Evolutionary conservation across 2,888 invertebrate species (phyloP), one percentile per base, ranked within the genome.

Genomic region (Leptarthrus brevirostris): DNA sequence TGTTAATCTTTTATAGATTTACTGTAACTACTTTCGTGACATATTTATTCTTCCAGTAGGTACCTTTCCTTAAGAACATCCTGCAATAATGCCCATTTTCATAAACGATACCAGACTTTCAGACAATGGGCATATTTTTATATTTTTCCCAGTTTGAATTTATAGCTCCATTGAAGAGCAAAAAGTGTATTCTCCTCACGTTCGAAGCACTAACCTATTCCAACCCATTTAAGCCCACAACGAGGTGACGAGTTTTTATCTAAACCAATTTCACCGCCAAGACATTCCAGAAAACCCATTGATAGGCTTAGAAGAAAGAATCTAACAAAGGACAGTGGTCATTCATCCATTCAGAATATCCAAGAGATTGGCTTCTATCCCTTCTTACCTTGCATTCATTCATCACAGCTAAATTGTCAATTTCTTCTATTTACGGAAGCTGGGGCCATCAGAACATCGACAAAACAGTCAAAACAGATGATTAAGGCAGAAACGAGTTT

Each of bases 331-430:
- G 30, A 24, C 24, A 56, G 22, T 30, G 56, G 56, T 30, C 56
- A 56, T 56, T 56, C 56, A 56, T 56, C 56, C 56, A 56, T 56
- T 56, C 26, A 56, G 56, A 30, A 56, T 30, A 26, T 24, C 30
- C 56, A 56, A 56, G 30, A 16, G 26, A 56, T 30, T 56, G 56
- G 16, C 16, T 56, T 26, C 56, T 30, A 34, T 56, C 30, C 56
- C 30, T 30, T 24, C 16, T 8, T 30, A 30, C 30, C 30, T 30
- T 30, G 30, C 30, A n/a, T 56, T 10, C 56, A 56, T 56, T 56
- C 56, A 56, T 56, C 56, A 56, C 56, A 16, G 56, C 56, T 56
- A 56, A 56, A 30, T 56, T 16, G 30, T 30, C 30, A 26, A 26
- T 2, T 16, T 30, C 24, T 56, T 56, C 56, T 56, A 56, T 56